Conservation (phyloP, 2,888 invertebrate species). For the Chalcis sispes region DNA sequence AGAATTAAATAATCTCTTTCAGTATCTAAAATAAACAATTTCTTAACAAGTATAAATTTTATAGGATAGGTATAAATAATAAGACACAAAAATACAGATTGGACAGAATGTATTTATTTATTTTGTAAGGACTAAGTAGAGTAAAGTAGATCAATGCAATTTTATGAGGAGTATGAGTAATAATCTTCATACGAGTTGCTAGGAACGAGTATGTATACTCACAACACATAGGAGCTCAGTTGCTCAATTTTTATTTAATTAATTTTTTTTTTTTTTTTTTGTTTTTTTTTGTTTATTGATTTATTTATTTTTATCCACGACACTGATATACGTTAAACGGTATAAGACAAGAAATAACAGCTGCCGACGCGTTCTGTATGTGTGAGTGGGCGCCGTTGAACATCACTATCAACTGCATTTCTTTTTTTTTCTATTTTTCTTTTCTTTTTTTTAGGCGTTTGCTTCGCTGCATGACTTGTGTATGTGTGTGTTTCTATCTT, state of each 20-base stretch:
- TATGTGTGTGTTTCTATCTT: no score
- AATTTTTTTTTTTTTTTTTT: slow-evolving; percentile 63
- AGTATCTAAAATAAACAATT: neutral
- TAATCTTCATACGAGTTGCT: slow-evolving; percentile 75
- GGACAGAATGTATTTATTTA: slow-evolving; percentile 75
- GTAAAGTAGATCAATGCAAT: slow-evolving; percentile 75
- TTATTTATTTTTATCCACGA: slow-evolving; percentile 68
- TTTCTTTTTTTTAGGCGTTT: slow-evolving; percentile 43
- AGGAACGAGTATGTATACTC: slow-evolving; percentile 76
- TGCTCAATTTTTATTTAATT: slow-evolving; percentile 66
- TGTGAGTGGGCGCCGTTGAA: slow-evolving; percentile 20
- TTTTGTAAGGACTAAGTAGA: slow-evolving; percentile 73
- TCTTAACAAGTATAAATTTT: neutral
- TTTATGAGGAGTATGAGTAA: slow-evolving; percentile 75
- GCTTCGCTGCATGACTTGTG: slow-evolving; percentile 40
- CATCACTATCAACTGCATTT: slow-evolving; percentile 30
- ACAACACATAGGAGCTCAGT: slow-evolving; percentile 75
- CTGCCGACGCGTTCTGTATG: slow-evolving; percentile 52
- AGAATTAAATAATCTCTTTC: neutral
- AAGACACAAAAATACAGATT: slow-evolving; percentile 59
- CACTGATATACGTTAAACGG: slow-evolving; percentile 75
- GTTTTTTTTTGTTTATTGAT: slow-evolving; percentile 44
- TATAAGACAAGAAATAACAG: slow-evolving; percentile 69
- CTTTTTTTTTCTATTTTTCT: slow-evolving; percentile 35
- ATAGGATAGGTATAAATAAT: slow-evolving; percentile 23